Percentiles rank a stretch among this genome's conserved stretches.
phyloP scores from a whole-genome alignment of 2,797 vertebrate genomes.

The Decapterus maruadsi region DNA sequence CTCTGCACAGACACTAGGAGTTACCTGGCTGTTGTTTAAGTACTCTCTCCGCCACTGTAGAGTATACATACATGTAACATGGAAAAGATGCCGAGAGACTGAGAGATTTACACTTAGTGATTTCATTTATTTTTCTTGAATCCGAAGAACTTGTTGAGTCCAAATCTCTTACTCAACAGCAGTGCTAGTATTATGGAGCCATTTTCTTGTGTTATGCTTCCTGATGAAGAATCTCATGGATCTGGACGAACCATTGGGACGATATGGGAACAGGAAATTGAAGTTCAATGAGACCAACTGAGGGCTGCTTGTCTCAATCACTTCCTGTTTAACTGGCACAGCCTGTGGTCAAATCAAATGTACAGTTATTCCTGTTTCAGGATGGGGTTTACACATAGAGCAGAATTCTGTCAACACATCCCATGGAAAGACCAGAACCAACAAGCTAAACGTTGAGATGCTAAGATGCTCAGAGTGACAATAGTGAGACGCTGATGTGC shows the following conservation, averaged over 20 bases:
- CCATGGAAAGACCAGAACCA: background rate
- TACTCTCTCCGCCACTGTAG: conserved; percentile 48
- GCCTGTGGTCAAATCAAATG: conserved; percentile 10
- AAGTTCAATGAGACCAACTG: conserved; percentile 37
- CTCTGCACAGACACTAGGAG: conserved; percentile 38
- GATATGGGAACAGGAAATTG: conserved; percentile 25
- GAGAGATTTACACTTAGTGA: conserved; percentile 48
- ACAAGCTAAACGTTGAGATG: background rate
- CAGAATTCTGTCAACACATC: conserved; percentile 3
- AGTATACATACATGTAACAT: background rate
- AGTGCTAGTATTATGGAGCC: conserved; percentile 19
- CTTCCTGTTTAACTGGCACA: conserved; percentile 22
- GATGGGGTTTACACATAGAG: background rate
- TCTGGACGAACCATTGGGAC: conserved; percentile 18
- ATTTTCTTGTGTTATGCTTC: background rate
- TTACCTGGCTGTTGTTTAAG: conserved; percentile 27
- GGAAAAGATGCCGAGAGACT: conserved; percentile 25
- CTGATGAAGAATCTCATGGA: conserved; percentile 22
- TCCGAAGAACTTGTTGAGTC: conserved; percentile 31
- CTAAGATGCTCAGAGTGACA: conserved; percentile 4
- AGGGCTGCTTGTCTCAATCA: conserved; percentile 31
- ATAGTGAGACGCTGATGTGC: background rate
- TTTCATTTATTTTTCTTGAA: conserved; percentile 42
- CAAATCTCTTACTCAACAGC: conserved; percentile 29
- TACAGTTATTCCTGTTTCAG: background rate